A percentile compares a stretch with the other conserved stretches of the same genome.
Conservation (phyloP, 2,797 vertebrate species). For the Knipowitschia caucasica region DNA sequence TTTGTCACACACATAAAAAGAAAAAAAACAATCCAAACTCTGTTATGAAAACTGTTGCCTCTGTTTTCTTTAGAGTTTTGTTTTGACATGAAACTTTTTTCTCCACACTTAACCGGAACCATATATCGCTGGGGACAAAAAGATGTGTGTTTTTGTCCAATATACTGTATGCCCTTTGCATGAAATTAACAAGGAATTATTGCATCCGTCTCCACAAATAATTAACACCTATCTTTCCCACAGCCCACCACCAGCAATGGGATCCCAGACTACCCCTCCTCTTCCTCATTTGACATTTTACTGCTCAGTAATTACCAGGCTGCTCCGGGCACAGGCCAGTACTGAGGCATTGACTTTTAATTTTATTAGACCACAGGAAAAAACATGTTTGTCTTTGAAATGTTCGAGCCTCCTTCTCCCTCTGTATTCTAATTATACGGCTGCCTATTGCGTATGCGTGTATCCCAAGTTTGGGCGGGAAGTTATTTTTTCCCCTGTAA, state of each 20-base stretch:
- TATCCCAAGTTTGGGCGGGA: constrained; percentile 50
- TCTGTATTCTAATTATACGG: constrained; percentile 76
- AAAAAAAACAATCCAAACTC: neutral
- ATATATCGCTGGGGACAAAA: neutral
- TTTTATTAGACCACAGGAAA: constrained; percentile 86
- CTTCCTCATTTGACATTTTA: constrained; percentile 73
- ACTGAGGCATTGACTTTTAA: constrained; percentile 76
- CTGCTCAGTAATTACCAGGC: constrained; percentile 80
- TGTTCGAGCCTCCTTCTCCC: constrained; percentile 62
- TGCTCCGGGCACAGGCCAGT: constrained; percentile 65
- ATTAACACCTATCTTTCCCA: constrained; percentile 21
- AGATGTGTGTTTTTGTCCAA: no score
- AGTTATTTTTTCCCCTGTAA: constrained; percentile 73
- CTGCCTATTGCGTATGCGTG: constrained; percentile 46
- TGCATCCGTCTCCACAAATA: constrained; percentile 6
- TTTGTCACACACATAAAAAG: neutral
- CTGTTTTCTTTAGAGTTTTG: neutral
- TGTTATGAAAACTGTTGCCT: neutral
- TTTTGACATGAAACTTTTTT: neutral
- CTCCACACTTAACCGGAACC: neutral
- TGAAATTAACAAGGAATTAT: constrained; percentile 9
- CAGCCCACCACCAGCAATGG: constrained; percentile 39
- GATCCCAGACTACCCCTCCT: no score
- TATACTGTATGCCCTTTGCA: no score
- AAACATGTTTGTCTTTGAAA: constrained; percentile 85